Percentiles rank a stretch among this genome's conserved stretches.
These are phyloP conservation scores for Ptychoptera contaminata DNA, from an alignment of 2,888 invertebrate genomes.

Conservation along the genomic window DNA sequence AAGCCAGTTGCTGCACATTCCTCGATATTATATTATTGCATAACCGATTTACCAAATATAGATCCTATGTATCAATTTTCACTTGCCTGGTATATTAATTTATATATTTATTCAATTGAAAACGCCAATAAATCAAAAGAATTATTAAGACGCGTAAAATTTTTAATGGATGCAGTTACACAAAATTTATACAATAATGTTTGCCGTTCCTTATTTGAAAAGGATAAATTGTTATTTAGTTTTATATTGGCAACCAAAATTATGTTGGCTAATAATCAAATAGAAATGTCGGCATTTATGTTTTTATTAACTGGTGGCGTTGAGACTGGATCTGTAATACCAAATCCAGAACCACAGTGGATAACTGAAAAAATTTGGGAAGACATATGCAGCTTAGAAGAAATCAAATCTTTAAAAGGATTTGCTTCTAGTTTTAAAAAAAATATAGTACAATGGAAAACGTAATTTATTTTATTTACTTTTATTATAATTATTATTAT, in stretches of 20 bases:
- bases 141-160: constrained; percentile 55
- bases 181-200: constrained; percentile 72
- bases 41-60: constrained; percentile 70
- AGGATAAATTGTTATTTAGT: constrained; percentile 74
- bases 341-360: constrained; percentile 69
- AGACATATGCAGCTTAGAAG: constrained; percentile 56
- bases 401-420: constrained; percentile 41
- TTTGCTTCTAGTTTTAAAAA: constrained; percentile 46
- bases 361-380: constrained; percentile 66
- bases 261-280: constrained; percentile 40
- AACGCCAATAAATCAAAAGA: constrained; percentile 40
- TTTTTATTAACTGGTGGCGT: constrained; percentile 61
- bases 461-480: constrained; percentile 21
- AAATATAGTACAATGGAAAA: constrained; percentile 38
- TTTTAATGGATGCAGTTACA: constrained; percentile 66
- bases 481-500: not conserved
- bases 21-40: constrained; percentile 75
- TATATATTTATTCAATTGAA: constrained; percentile 34
- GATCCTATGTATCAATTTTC: constrained; percentile 96
- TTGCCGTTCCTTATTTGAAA: constrained; percentile 78
- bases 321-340: not conserved
- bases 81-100: constrained; percentile 75
- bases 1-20: constrained; percentile 75
- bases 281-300: constrained; percentile 51
- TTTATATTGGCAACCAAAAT: constrained; percentile 57